phyloP scores from a whole-genome alignment of 92 coral and sea anemone genomes.

The Phymanthus crucifer region DNA sequence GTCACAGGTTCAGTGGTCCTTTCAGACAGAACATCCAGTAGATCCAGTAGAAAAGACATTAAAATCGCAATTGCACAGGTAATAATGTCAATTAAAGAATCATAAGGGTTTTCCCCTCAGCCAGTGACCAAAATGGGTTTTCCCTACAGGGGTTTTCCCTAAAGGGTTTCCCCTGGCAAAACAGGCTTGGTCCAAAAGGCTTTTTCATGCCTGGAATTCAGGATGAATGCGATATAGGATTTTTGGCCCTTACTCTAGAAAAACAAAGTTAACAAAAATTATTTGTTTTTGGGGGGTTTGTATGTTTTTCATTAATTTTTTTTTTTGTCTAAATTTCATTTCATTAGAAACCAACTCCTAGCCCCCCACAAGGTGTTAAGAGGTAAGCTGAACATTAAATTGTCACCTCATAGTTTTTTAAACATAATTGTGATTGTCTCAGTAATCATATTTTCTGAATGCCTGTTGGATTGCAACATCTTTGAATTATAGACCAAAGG shows the following conservation, averaged over 20 bases:
- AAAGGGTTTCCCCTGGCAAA: not conserved
- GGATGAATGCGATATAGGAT: not conserved
- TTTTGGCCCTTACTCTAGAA: not conserved
- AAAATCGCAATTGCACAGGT: slow-evolving; percentile 48
- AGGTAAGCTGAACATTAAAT: slow-evolving; percentile 34
- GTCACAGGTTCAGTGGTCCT: slow-evolving; percentile 37
- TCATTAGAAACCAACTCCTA: slow-evolving; percentile 58
- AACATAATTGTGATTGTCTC: too few species aligned
- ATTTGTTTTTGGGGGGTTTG: not conserved
- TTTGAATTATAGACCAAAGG: slow-evolving; percentile 40
- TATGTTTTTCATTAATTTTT: not conserved
- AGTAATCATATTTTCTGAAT: too few species aligned
- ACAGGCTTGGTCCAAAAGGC: not conserved
- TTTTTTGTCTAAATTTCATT: not conserved
- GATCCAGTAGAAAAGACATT: slow-evolving; percentile 78
- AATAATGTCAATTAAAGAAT: not conserved
- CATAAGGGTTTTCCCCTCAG: not conserved
- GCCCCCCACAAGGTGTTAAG: slow-evolving; percentile 71
- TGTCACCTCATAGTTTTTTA: too few species aligned
- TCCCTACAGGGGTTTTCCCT: not conserved
- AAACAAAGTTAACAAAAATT: not conserved
- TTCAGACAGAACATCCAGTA: slow-evolving; percentile 75
- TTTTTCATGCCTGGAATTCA: not conserved
- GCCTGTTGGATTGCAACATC: not conserved
- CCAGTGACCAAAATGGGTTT: not conserved